Percentiles rank a stretch among this genome's conserved stretches.
phyloP scores from a whole-genome alignment of 2,888 invertebrate species.

The Palloptera scutellata region DNA sequence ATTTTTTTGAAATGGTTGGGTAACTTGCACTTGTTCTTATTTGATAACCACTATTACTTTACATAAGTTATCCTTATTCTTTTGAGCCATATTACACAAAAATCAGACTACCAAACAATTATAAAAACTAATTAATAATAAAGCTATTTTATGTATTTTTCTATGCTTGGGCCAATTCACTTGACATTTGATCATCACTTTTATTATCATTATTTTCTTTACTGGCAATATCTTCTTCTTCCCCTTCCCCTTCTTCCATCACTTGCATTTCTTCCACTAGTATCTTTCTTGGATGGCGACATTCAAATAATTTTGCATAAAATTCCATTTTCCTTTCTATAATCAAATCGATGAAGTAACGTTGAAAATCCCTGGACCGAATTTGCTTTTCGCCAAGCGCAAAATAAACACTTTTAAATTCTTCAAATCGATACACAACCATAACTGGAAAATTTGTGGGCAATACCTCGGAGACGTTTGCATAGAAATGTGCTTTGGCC shows the following conservation, averaged over 20 bases:
- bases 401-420: conserved; percentile 49
- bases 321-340: conserved; percentile 52
- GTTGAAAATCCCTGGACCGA: conserved; percentile 46
- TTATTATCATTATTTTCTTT: no score
- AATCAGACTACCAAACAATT: no score
- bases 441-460: conserved; percentile 51
- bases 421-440: conserved; percentile 58
- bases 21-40: no score
- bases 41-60: no score
- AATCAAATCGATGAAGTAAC: conserved; percentile 52
- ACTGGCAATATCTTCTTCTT: no score
- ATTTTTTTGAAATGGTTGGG: no score
- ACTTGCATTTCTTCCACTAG: neutral
- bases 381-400: conserved; percentile 45
- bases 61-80: no score
- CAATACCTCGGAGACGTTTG: conserved; percentile 48
- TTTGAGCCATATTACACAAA: no score
- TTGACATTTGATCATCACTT: no score
- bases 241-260: neutral
- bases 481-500: conserved; percentile 56
- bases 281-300: conserved; percentile 39
- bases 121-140: no score
- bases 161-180: no score
- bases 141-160: no score
- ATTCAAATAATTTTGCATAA: conserved; percentile 49